Percentiles rank a stretch among this genome's conserved stretches.
Evolutionary conservation across 2,888 invertebrate species (phyloP).

Genomic region (Pinctada fucata): DNA sequence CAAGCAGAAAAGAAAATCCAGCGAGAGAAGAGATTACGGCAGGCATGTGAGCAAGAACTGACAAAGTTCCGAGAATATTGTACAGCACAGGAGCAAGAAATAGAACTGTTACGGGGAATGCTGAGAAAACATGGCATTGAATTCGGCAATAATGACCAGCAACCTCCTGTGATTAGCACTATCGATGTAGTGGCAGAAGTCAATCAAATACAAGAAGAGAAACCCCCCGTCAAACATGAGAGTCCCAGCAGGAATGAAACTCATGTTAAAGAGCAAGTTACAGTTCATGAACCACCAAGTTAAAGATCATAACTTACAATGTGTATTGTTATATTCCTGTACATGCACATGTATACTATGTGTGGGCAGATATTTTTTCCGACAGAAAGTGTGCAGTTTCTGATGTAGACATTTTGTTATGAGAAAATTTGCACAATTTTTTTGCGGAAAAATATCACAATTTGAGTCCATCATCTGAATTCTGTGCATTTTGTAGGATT

Average conservation of each 20-base stretch:
- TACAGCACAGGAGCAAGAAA: constrained; percentile 74
- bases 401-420: no score
- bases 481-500: no score
- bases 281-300: no score
- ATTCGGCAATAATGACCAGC: constrained; percentile 54
- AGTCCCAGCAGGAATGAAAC: background rate
- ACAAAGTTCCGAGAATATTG: constrained; percentile 75
- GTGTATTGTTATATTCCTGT: no score
- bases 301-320: no score
- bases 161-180: constrained; percentile 60
- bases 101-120: constrained; percentile 71
- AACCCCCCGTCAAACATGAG: background rate
- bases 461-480: no score
- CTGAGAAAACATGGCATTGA: constrained; percentile 73
- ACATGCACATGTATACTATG: no score
- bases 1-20: constrained; percentile 74
- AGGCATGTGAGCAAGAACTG: constrained; percentile 75
- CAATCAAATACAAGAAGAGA: constrained; percentile 53
- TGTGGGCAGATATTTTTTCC: no score
- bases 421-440: no score
- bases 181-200: constrained; percentile 73
- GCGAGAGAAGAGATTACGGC: constrained; percentile 69
- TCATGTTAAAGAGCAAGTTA: no score
- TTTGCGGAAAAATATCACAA: no score
- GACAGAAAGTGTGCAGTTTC: no score